These are phyloP conservation scores for Rhynchophorus ferrugineus DNA, from an alignment of 1,140 invertebrate species.

Conservation along the genomic window DNA sequence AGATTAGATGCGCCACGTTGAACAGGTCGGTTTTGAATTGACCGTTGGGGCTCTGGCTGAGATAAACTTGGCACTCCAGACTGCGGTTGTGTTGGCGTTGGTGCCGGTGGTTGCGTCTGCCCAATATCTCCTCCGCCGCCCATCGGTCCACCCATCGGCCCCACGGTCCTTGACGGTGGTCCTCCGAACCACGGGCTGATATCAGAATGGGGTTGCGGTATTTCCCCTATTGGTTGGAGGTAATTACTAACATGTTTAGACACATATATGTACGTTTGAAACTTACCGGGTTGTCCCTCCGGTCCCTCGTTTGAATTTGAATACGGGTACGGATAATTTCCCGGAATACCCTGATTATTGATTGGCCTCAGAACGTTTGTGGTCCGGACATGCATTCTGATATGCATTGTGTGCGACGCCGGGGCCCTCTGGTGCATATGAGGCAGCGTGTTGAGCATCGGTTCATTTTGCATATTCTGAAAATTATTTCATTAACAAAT, in stretches of 20 bases:
- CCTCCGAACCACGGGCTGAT: slow-evolving; percentile 33
- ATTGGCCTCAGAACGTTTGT: slow-evolving; percentile 33
- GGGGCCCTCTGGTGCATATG: slow-evolving; percentile 40
- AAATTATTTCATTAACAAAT: no score
- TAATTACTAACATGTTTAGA: no score
- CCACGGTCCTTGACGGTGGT: slow-evolving; percentile 44
- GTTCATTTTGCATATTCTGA: slow-evolving; percentile 74
- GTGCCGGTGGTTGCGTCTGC: slow-evolving; percentile 59
- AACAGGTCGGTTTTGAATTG: slow-evolving; percentile 52
- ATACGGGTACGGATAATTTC: slow-evolving; percentile 48
- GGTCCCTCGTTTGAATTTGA: slow-evolving; percentile 42
- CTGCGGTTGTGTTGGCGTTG: slow-evolving; percentile 61
- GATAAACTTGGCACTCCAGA: slow-evolving; percentile 57
- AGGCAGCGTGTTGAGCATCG: slow-evolving; percentile 53
- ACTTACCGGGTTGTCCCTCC: slow-evolving; percentile 31
- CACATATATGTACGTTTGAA: not conserved
- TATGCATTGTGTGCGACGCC: slow-evolving; percentile 37
- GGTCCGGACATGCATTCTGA: slow-evolving; percentile 46
- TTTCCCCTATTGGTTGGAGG: slow-evolving; percentile 46
- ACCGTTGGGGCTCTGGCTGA: slow-evolving; percentile 60
- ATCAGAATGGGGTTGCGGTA: slow-evolving; percentile 46
- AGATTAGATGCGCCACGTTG: slow-evolving; percentile 39
- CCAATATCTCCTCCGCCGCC: slow-evolving; percentile 54
- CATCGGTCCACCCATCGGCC: slow-evolving; percentile 40
- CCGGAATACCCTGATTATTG: slow-evolving; percentile 38